Conservation (phyloP, 2,113 vertebrate genomes). For the Halcyon senegalensis region DNA sequence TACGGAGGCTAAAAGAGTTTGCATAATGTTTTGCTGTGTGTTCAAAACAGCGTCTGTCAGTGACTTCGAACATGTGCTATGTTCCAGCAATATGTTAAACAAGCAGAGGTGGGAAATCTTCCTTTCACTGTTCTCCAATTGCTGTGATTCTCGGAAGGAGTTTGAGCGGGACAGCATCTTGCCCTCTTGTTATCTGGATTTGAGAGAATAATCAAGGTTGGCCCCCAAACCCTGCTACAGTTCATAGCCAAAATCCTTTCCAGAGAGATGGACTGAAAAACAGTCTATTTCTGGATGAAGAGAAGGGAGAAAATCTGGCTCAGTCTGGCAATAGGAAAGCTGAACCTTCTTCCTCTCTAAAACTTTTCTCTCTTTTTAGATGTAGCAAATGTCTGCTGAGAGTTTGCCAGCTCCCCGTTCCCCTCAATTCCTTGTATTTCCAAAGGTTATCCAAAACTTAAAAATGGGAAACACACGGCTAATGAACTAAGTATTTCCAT, state of each 20-base stretch:
- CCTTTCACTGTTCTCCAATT: background rate
- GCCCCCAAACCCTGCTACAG: background rate
- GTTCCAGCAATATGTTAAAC: conserved; percentile 76
- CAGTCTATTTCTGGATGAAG: background rate
- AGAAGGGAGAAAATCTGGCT: background rate
- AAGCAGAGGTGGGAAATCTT: conserved; percentile 68
- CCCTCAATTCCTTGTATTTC: background rate
- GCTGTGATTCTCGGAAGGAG: background rate
- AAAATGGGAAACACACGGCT: background rate
- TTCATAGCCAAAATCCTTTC: background rate
- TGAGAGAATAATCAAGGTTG: background rate
- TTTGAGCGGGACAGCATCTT: background rate
- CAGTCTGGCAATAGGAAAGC: background rate
- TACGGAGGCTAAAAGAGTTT: conserved; percentile 79
- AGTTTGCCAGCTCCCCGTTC: background rate
- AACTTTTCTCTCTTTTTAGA: background rate
- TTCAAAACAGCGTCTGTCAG: conserved; percentile 83
- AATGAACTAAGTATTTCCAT: background rate
- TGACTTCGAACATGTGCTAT: conserved; percentile 78
- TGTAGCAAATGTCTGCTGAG: background rate
- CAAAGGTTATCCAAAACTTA: conserved; percentile 17
- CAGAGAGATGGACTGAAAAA: background rate
- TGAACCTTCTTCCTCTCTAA: background rate
- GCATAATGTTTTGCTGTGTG: conserved; percentile 81
- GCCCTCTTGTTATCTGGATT: background rate